These are phyloP conservation scores for Latrodectus geometricus DNA, from an alignment of 1,140 invertebrate genomes.

Conservation along the genomic window DNA sequence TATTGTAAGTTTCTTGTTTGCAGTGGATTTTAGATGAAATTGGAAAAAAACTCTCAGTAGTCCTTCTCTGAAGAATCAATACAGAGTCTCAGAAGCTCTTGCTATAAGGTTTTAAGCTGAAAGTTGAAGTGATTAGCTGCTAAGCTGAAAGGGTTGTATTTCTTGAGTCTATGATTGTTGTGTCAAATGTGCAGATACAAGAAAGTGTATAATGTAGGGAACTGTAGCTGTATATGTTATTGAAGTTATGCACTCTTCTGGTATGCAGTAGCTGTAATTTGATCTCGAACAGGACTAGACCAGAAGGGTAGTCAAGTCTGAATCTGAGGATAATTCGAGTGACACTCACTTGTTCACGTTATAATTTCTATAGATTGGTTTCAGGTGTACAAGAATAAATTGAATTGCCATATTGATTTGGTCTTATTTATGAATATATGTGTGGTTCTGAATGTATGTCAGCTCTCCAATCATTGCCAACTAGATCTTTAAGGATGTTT, in stretches of 20 bases:
- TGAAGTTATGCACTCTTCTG: background rate
- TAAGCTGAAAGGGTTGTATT: background rate
- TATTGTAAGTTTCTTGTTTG: background rate
- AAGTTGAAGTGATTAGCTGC: background rate
- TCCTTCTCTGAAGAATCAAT: slow-evolving; percentile 11
- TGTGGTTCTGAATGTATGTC: background rate
- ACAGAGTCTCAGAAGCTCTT: background rate
- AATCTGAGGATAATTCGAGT: background rate
- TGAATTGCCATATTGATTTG: background rate
- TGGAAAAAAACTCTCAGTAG: background rate
- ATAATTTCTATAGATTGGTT: background rate
- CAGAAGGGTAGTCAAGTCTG: background rate
- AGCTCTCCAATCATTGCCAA: background rate
- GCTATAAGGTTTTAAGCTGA: background rate
- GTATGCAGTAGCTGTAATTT: background rate
- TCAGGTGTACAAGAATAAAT: slow-evolving; percentile 1
- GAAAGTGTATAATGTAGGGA: background rate
- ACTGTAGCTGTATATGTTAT: slow-evolving; percentile 7
- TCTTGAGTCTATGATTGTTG: background rate
- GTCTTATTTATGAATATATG: background rate
- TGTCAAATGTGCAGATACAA: background rate
- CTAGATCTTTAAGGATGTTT: background rate
- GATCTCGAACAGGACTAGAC: background rate
- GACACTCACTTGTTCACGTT: background rate
- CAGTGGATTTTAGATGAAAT: background rate